Percentiles rank a stretch among this genome's conserved stretches.
Evolutionary conservation across 2,888 invertebrate species (phyloP).

Genomic region (Melikaiella ostensackeni): DNA sequence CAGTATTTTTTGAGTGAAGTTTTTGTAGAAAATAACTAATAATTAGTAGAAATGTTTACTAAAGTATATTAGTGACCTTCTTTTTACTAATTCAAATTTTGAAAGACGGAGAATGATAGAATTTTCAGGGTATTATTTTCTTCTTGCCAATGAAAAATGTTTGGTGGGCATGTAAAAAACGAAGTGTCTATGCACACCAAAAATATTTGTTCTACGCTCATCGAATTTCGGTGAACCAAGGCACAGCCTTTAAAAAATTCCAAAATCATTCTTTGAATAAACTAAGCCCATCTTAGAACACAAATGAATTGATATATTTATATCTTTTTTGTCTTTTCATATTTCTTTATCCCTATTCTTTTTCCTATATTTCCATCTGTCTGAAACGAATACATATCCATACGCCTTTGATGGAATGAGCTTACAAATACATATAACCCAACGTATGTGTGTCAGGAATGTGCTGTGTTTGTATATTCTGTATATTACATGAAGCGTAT

Average conservation of each 20-base stretch:
- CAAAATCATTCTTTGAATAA: background rate
- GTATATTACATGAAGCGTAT: conserved; percentile 15
- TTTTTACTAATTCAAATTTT: no score
- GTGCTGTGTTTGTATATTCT: conserved; percentile 36
- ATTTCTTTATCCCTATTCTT: conserved; percentile 1
- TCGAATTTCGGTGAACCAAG: no score
- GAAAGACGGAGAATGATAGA: background rate
- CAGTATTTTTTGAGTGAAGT: no score
- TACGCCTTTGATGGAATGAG: conserved; percentile 33
- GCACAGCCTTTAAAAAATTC: background rate
- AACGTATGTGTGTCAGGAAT: conserved; percentile 29
- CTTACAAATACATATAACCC: conserved; percentile 38
- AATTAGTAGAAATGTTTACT: no score
- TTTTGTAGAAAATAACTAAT: no score
- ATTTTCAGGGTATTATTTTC: background rate
- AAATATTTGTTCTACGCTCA: no score
- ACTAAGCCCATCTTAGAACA: background rate
- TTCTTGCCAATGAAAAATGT: background rate
- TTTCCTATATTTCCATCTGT: background rate
- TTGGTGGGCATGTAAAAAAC: background rate
- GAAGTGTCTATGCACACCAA: no score
- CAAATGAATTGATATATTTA: background rate
- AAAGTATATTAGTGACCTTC: no score
- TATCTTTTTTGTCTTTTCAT: conserved; percentile 5
- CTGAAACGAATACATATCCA: conserved; percentile 16